Conservation (phyloP, 2,888 invertebrate genomes). For the Troides helena region DNA sequence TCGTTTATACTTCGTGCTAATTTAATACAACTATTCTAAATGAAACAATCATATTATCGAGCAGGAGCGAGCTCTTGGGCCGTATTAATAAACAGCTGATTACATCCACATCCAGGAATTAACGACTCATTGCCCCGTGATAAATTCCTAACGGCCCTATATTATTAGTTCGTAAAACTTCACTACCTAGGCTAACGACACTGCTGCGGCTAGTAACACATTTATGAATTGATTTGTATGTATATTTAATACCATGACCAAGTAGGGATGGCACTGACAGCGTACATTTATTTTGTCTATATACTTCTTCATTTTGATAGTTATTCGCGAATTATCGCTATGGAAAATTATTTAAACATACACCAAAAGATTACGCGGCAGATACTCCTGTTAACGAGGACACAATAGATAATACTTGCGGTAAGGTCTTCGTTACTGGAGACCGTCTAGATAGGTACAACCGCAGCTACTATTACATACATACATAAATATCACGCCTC, state of each 20-base stretch:
- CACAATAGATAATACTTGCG: too few species aligned
- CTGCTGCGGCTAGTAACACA: conserved; percentile 18
- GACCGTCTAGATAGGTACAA: too few species aligned
- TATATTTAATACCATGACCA: neutral
- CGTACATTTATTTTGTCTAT: too few species aligned
- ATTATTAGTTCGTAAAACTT: conserved; percentile 48
- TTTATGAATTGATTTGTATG: neutral
- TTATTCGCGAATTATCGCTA: neutral
- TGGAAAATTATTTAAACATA: neutral
- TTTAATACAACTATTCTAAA: neutral
- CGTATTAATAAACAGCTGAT: conserved; percentile 34
- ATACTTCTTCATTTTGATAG: too few species aligned
- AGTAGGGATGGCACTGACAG: too few species aligned
- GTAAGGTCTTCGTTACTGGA: too few species aligned
- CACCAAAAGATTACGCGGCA: too few species aligned
- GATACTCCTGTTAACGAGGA: too few species aligned
- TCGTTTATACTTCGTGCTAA: too few species aligned
- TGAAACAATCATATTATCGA: conserved; percentile 10
- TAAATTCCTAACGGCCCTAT: conserved; percentile 45
- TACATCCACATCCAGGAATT: conserved; percentile 40
- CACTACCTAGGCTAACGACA: conserved; percentile 35
- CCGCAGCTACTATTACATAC: too few species aligned
- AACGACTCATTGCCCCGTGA: conserved; percentile 42
- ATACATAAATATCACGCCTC: too few species aligned
- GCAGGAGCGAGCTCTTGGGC: conserved; percentile 3